Evolutionary conservation across 2,888 invertebrate genomes (phyloP), one percentile per base, ranked within the genome.

Genomic region (Polydesmus complanatus): DNA sequence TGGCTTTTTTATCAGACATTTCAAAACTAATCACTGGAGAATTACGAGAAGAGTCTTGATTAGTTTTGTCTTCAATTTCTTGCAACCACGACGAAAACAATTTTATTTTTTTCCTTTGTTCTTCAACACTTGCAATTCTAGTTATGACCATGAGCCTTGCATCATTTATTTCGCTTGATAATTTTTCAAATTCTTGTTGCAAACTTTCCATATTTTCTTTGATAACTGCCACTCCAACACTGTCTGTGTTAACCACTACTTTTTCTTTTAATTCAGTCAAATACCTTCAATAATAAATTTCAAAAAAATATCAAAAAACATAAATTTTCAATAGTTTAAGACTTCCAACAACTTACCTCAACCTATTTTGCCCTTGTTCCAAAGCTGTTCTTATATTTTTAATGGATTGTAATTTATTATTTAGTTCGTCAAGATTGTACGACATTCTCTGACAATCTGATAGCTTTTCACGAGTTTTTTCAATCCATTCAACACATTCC

Each of bases 401-500:
- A 0, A 93, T 85, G 0, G 84, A 85, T 68, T 88, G 87, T 1
- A 95, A 74, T 72, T 90, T 90, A 67, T 82, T 85, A 71, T 89
- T 88, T 18, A 94, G 86, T 73, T 93, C 93, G 59, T 82, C 80
- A 54, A 91, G 75, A 0, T 85, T 86, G 67, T 85, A 86, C 0
- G 89, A 87, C 64, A 88, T 83, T 68, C 87, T 85, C 58, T 83
- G 81, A 66, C 91, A 88, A 68, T 87, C 84, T 0, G 74, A 71
- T 59, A 95, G 79, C 69, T 90, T 90, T 66, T 91, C 91, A 48
- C 88, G 81, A 0, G 90, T 92, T 63, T 88, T 81, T 67, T 91
- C 89, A 26, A 95, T 83, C 91, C 94, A 94, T 69, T 91, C 88
- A 70, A 88, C 86, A 69, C 93, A 94, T 74, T 94, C 94, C 72